A percentile compares a stretch with the other conserved stretches of the same genome.
These are phyloP conservation scores for Halictus rubicundus DNA, from an alignment of 1,140 invertebrate species.

Conservation along the genomic window DNA sequence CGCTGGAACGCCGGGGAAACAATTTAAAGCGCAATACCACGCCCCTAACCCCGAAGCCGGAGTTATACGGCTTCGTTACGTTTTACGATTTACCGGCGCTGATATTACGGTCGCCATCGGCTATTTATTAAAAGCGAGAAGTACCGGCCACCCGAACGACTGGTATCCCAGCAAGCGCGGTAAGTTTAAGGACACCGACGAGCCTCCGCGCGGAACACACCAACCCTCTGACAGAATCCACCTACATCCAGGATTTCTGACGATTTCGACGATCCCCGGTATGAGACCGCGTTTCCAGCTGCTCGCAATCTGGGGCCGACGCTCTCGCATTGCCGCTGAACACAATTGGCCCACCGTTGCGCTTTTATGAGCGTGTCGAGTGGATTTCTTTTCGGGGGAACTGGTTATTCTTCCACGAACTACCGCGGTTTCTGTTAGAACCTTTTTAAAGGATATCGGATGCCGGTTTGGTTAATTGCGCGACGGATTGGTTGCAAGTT, in stretches of 20 bases:
- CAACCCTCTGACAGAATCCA: neutral
- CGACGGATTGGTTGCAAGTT: too few species aligned
- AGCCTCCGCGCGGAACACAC: neutral
- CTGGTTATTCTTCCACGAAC: too few species aligned
- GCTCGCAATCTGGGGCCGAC: too few species aligned
- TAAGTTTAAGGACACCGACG: neutral
- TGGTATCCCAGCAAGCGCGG: neutral
- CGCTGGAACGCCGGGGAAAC: constrained; percentile 12
- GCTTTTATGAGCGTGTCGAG: too few species aligned
- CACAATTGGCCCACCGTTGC: too few species aligned
- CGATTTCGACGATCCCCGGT: neutral
- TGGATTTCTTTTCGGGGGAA: too few species aligned
- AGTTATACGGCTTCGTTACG: constrained; percentile 46
- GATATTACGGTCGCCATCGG: constrained; percentile 45
- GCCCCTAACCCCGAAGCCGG: neutral
- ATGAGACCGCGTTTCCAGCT: too few species aligned
- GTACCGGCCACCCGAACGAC: neutral
- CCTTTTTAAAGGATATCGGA: too few species aligned
- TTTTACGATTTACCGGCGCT: constrained; percentile 45
- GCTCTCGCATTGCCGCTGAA: too few species aligned
- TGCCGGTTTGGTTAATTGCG: too few species aligned
- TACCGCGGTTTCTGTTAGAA: too few species aligned
- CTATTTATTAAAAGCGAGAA: constrained; percentile 47
- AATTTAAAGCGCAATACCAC: constrained; percentile 41
- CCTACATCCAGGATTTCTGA: neutral